Evolutionary conservation across 2,797 vertebrate species (phyloP), one percentile per base, ranked within the genome.

Genomic region (Salarias fasciatus): DNA sequence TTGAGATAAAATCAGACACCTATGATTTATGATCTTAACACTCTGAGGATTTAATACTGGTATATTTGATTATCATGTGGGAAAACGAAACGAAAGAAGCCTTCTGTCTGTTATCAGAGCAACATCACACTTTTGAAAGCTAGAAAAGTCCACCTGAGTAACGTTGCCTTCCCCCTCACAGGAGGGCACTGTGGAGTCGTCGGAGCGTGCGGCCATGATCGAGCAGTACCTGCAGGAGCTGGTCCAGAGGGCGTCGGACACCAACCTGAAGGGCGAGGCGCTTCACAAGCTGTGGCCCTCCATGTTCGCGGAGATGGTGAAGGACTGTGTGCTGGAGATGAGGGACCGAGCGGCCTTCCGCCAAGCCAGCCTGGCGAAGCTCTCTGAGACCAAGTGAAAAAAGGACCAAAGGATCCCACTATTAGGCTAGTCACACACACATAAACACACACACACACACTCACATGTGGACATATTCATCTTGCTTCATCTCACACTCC

Each of bases 211-310:
- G 1, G 18, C 63, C 41, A 72, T 82, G 78, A 76, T 95, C 75
- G 92, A 93, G 67, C 86, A 89, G 35, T 99, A 96, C n/a, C 74
- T 98, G 28, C 93, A 92, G 66, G 94, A 87, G 64, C 88, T 98
- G 45, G 92, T 95, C 77, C 94, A 93, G 72, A 90, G 94, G 79
- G 95, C 96, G 1, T 92, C 95, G 13, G 94, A 94, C 83, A 96
- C 95, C 87, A 95, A 95, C 57, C 86, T 94, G 82, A 99, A 99
- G 79, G 94, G 94, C 0, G 96, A 98, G 51, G 93, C 91, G 0
- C 86, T 99, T 62, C 98, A 99, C 90, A 96, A 95, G 81, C 92
- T 98, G 29, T 99, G 98, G 98, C 96, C 96, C 13, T 93, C 95
- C 62, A 87, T 98, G 93, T 99, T 99, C 86, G 92, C 95, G 14